A percentile compares a stretch with the other conserved stretches of the same genome.
Evolutionary conservation across 2,888 invertebrate species (phyloP).

Genomic region (Drosophila crucigera): DNA sequence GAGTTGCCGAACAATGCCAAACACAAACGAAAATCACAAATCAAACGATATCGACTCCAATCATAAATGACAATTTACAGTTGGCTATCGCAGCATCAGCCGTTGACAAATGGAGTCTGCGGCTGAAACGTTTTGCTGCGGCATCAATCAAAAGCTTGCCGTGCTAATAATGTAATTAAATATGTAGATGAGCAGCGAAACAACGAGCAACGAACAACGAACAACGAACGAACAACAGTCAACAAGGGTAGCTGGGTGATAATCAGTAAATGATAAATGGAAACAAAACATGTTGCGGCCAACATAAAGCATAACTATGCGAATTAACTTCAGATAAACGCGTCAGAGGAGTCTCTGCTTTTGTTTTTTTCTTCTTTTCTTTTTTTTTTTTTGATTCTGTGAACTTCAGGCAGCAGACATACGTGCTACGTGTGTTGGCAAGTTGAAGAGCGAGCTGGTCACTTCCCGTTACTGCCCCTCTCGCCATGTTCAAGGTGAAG

Average conservation of each 20-base stretch:
- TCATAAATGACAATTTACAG: slow-evolving; percentile 31
- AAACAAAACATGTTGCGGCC: slow-evolving; percentile 64
- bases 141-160: slow-evolving; percentile 72
- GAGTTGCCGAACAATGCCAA: slow-evolving; percentile 15
- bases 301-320: slow-evolving; percentile 58
- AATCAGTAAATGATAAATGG: slow-evolving; percentile 81
- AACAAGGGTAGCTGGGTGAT: slow-evolving; percentile 69
- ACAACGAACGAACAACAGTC: slow-evolving; percentile 16
- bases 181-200: slow-evolving; percentile 56
- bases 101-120: slow-evolving; percentile 27
- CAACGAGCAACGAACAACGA: slow-evolving; percentile 20
- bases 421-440: background rate
- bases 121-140: slow-evolving; percentile 67
- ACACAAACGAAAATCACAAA: slow-evolving; percentile 10
- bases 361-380: background rate
- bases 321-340: slow-evolving; percentile 74
- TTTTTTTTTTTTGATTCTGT: background rate
- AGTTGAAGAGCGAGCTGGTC: slow-evolving; percentile 17
- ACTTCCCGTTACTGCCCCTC: slow-evolving; percentile 28
- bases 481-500: slow-evolving; percentile 64
- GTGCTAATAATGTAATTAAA: slow-evolving; percentile 83
- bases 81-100: slow-evolving; percentile 1
- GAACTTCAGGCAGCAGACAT: background rate
- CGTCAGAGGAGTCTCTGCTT: slow-evolving; percentile 37
- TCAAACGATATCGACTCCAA: slow-evolving; percentile 35